A percentile compares a stretch with the other conserved stretches of the same genome.
Conservation (phyloP, 1,140 invertebrate species). For the Lepidotrigona ventralis region DNA sequence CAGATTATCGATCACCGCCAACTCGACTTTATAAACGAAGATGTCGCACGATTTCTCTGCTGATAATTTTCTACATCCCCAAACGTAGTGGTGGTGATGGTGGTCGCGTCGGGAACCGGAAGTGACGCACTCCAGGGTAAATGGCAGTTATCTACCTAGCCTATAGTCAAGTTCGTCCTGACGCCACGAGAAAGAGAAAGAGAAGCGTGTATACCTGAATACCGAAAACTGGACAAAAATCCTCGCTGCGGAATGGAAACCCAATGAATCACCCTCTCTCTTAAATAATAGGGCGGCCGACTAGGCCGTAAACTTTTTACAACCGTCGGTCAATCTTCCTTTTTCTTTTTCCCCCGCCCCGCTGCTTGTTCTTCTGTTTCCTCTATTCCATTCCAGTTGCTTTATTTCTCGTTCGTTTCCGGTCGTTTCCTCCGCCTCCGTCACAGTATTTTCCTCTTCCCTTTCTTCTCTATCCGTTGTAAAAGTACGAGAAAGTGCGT, state of each 20-base stretch:
- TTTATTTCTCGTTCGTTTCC: conserved; percentile 7
- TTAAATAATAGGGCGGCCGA: conserved; percentile 65
- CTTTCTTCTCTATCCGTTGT: not conserved
- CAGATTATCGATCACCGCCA: not conserved
- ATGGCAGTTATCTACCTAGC: conserved; percentile 73
- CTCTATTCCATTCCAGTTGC: conserved; percentile 13
- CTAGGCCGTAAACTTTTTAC: conserved; percentile 71
- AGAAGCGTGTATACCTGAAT: not conserved
- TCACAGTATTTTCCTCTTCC: not conserved
- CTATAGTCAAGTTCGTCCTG: conserved; percentile 64
- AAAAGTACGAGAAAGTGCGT: not conserved
- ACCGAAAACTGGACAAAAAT: conserved; percentile 41
- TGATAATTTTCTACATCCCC: conserved; percentile 40
- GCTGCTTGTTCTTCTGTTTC: not conserved
- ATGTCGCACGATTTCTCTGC: not conserved
- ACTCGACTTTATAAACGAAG: not conserved
- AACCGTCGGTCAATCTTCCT: conserved; percentile 62
- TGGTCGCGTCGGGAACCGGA: conserved; percentile 71
- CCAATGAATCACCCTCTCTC: conserved; percentile 48
- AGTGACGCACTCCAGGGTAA: conserved; percentile 72
- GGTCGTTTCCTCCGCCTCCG: not conserved
- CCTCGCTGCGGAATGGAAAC: conserved; percentile 11
- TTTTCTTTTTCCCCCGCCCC: conserved; percentile 23
- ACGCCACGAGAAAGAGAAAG: not conserved
- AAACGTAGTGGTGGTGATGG: conserved; percentile 60